Evolutionary conservation across 1,140 invertebrate species (phyloP).

Genomic region (Semibalanus balanoides): DNA sequence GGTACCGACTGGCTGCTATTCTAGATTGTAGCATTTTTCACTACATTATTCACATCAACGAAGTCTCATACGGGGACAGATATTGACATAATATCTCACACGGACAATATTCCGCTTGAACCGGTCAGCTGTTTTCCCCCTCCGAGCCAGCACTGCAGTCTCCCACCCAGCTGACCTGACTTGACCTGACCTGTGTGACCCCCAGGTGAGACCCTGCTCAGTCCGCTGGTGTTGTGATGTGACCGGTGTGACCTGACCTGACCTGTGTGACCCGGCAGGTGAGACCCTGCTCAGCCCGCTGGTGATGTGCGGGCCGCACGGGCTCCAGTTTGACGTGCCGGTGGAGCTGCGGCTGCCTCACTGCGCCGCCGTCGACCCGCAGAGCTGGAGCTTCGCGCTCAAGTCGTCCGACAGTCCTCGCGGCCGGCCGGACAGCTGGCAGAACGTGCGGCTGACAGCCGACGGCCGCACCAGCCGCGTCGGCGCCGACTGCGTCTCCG

Average conservation of each 20-base stretch:
- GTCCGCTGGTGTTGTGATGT: too few species aligned
- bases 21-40: too few species aligned
- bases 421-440: slow-evolving; percentile 56
- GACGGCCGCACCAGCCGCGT: slow-evolving; percentile 28
- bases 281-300: slow-evolving; percentile 81
- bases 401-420: slow-evolving; percentile 66
- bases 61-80: too few species aligned
- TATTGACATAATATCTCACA: too few species aligned
- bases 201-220: too few species aligned
- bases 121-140: too few species aligned
- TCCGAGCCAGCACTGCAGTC: too few species aligned
- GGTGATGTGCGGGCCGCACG: slow-evolving; percentile 89
- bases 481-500: slow-evolving; percentile 60
- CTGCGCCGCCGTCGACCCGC: slow-evolving; percentile 33
- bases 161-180: neutral
- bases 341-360: slow-evolving; percentile 58
- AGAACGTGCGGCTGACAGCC: slow-evolving; percentile 38
- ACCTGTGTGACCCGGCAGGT: slow-evolving; percentile 42
- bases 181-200: neutral
- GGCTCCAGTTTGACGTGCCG: slow-evolving; percentile 67
- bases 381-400: slow-evolving; percentile 39
- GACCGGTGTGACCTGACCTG: too few species aligned
- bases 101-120: too few species aligned
- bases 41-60: too few species aligned
- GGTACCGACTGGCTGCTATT: too few species aligned